Conservation (phyloP, 1,140 invertebrate genomes). For the Hylaeus anthracinus region DNA sequence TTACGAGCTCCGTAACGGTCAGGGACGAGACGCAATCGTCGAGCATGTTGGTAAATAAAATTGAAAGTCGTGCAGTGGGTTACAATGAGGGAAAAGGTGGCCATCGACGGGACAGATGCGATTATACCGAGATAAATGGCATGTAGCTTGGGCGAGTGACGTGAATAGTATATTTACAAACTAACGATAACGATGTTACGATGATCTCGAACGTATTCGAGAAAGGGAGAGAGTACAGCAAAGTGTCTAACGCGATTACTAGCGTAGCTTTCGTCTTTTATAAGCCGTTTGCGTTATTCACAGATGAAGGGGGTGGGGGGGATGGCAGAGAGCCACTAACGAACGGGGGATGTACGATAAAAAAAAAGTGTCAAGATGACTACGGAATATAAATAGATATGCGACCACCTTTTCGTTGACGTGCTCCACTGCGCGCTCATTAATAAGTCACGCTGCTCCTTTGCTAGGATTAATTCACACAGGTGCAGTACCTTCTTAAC, state of each 20-base stretch:
- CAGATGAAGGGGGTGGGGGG: too few species aligned
- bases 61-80: constrained; percentile 16
- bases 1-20: constrained; percentile 24
- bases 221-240: too few species aligned
- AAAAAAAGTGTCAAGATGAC: too few species aligned
- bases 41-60: constrained; percentile 5
- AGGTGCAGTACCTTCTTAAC: constrained; percentile 80
- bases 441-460: background rate
- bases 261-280: too few species aligned
- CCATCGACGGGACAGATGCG: background rate
- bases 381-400: background rate
- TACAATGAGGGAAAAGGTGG: constrained; percentile 3
- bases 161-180: constrained; percentile 7
- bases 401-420: constrained; percentile 29
- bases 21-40: constrained; percentile 17
- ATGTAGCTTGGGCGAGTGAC: background rate
- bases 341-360: background rate
- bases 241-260: too few species aligned
- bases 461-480: background rate
- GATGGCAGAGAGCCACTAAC: background rate
- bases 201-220: background rate
- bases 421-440: background rate
- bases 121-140: background rate
- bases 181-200: too few species aligned
- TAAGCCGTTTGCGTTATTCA: too few species aligned